Percentiles rank a stretch among this genome's conserved stretches.
These are phyloP conservation scores for Eucidaris tribuloides DNA, from an alignment of 35 echinoderm and acorn worm genomes.

Conservation along the genomic window DNA sequence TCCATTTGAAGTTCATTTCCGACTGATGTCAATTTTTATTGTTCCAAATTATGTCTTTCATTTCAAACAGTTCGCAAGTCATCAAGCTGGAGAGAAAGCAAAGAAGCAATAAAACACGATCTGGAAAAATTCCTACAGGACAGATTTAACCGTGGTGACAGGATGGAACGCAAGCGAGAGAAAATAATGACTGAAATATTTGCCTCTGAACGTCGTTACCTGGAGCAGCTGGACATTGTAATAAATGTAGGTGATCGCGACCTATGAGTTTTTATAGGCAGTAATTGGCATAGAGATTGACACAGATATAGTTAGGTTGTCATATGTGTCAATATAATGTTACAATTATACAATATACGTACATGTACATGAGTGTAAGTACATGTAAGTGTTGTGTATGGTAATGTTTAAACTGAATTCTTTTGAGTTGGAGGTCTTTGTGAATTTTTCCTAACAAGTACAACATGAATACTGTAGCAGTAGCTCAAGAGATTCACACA, in stretches of 20 bases:
- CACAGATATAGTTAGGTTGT: background rate
- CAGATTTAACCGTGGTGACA: constrained; percentile 11
- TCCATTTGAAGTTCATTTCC: too few relatives aligned
- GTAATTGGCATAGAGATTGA: background rate
- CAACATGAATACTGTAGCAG: too few relatives aligned
- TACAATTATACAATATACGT: background rate
- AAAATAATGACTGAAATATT: constrained; percentile 77
- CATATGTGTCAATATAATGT: background rate
- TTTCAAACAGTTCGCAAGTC: constrained; percentile 13
- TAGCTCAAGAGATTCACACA: too few relatives aligned
- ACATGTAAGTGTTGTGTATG: background rate
- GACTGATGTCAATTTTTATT: too few relatives aligned
- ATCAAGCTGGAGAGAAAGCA: constrained; percentile 25
- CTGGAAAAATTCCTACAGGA: constrained; percentile 68
- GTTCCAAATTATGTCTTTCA: background rate
- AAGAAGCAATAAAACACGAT: constrained; percentile 65
- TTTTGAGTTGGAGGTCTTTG: background rate
- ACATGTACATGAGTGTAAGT: background rate
- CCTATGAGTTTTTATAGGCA: background rate
- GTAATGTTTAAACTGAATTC: background rate
- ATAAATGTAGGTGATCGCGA: constrained; percentile 45
- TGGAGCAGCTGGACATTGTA: constrained; percentile 67
- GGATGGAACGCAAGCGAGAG: constrained; percentile 61
- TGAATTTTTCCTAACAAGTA: too few relatives aligned
- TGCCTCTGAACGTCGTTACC: constrained; percentile 67